Evolutionary conservation across 2,888 invertebrate genomes (phyloP), one percentile per base, ranked within the genome.

Genomic region (Chaitophorus viminalis): DNA sequence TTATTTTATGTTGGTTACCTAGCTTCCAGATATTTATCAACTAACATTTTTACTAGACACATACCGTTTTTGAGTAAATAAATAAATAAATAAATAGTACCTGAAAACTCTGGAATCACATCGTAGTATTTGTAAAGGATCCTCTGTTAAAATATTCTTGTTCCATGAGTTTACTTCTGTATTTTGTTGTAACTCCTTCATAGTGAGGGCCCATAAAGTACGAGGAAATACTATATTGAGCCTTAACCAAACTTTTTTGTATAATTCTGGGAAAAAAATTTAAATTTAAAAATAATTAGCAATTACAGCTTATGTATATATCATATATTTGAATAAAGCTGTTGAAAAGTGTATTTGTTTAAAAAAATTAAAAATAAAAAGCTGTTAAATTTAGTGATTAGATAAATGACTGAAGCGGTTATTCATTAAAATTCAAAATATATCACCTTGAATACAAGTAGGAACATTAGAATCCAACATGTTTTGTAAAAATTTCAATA

Each of bases 121-220:
- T 78, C 98, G 93, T 90, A 99, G 93, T 79, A 96, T 95, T 93
- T 97, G 95, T 93, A 98, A 92, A 92, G 97, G 92, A 94, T 97
- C 92, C n/a, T 94, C 90, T n/a, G 94, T 93, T 36, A 94, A 92
- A 90, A 94, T 94, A 90, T 94, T 94, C 90, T 94, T 93, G 91
- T 94, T 94, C 90, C 93, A 92, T 65, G 93, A 93, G 29, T 94
- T 93, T 89, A 93, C 93, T 54, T 93, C 92, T 90, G 93, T 93
- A 82, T 94, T 93, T 77, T 94, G 94, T 89, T 95, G 92, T 79
- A 97, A 92, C 0, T 96, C 94, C 91, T 97, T 97, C 88, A 98
- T 96, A 0, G 98, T 97, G 93, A 97, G 94, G 39, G 97, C 95
- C 96, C 98, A 97, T 68, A 98, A 92, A 90, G 96, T 95, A 78